Conservation (phyloP, 2,888 invertebrate genomes). For the Volucella bombylans region DNA sequence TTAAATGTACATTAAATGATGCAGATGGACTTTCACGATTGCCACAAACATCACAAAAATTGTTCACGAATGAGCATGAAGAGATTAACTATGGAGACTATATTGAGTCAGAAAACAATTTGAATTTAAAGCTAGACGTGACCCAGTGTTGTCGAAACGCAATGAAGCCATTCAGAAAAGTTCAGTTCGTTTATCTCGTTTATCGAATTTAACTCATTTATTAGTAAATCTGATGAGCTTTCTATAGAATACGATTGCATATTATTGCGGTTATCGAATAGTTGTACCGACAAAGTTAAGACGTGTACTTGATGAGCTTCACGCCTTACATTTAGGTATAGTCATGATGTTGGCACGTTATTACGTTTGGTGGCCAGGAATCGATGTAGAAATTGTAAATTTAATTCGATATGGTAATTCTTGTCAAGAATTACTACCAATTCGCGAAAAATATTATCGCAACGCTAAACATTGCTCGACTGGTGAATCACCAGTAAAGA, state of each 20-base stretch:
- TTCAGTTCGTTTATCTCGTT: slow-evolving; percentile 22
- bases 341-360: slow-evolving; percentile 57
- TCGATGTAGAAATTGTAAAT: slow-evolving; percentile 59
- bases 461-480: slow-evolving; percentile 27
- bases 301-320: not conserved
- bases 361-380: slow-evolving; percentile 66
- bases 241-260: slow-evolving; percentile 53
- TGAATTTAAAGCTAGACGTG: slow-evolving; percentile 52
- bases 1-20: slow-evolving; percentile 15
- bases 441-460: slow-evolving; percentile 45
- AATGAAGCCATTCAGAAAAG: slow-evolving; percentile 42
- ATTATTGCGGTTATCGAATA: slow-evolving; percentile 53
- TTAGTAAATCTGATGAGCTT: slow-evolving; percentile 43
- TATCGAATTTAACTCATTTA: slow-evolving; percentile 18
- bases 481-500: slow-evolving; percentile 62
- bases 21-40: slow-evolving; percentile 21
- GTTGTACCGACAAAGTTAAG: slow-evolving; percentile 58
- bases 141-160: slow-evolving; percentile 44
- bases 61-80: not conserved
- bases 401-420: slow-evolving; percentile 54
- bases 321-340: slow-evolving; percentile 18
- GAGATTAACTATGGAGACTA: slow-evolving; percentile 52
- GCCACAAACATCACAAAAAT: not conserved
- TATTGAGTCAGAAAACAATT: slow-evolving; percentile 43
- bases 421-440: slow-evolving; percentile 61